Evolutionary conservation across 35 echinoderm and acorn worm genomes (phyloP), one percentile per base, ranked within the genome.

Genomic region (Ophioderma brevispina): DNA sequence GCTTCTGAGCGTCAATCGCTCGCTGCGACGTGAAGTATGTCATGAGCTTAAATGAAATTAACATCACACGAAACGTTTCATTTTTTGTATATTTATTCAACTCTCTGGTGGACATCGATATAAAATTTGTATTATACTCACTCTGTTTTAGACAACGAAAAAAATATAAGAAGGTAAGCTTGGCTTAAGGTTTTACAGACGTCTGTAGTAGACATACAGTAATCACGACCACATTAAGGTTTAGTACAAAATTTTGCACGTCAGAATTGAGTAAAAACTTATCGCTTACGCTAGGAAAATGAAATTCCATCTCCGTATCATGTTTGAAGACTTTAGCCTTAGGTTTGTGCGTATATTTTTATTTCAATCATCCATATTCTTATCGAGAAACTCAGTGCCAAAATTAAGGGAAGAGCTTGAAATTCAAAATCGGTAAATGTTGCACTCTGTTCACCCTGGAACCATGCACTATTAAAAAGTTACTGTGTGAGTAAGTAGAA

Each of bases 71-170:
- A 70, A 70, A 25, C 3, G 17, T 25, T 25, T 70, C 1, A 30
- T 70, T 25, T 18, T 70, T 70, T 30, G n/a, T 70, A 70, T 70
- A 46, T 70, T 70, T 70, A 70, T 70, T 70, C 59, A 70, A 70
- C 59, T 70, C 59, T 70, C 59, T 70, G 59, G 59, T 70, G 59
- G 59, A 70, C 59, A 70, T 70, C 59, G 59, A 70, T 70, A 70
- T 70, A 70, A 70, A 70, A 70, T 70, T 70, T 70, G 59, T 70
- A 30, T 70, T 52, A 11, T 52, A 52, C 46, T 52, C 59, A 70
- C 59, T 70, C 59, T 70, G 15, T 70, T 70, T 70, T 70, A 15
- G 2, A 70, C 10, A 8, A 70, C 10, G 10, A 25, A 70, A 70
- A 70, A 70, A 15, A 30, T 70, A 30, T 70, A 70, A 70, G 59